Base-by-base conservation (phyloP, 2,888 invertebrate species). In the Unio delphinus region DNA sequence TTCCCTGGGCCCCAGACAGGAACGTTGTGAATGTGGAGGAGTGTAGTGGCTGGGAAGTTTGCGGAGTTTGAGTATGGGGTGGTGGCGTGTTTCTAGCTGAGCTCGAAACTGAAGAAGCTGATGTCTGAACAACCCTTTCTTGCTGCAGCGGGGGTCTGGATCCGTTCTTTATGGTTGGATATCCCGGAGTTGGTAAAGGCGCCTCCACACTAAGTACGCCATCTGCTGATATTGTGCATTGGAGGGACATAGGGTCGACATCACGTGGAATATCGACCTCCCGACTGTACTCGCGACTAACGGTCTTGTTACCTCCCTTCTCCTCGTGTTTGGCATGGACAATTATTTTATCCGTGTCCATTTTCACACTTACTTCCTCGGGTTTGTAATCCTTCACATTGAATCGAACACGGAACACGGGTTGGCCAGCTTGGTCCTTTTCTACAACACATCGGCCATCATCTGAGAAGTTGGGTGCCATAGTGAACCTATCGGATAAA, bases 281-380 rank as follows among this genome's bases (percentile, higher is more conserved):
- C 0, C 86, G 76, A 72, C 79, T 83, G 72, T 82, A 88, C 73
- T 88, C 88, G 18, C 85, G 74, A 72, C 83, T 85, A 1, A 86
- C 83, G 59, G 84, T 81, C 62, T 84, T 81, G n/a, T 80, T 81
- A 7, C 81, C 86, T 34, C 78, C 75, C 58, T 81, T 83, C 67
- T 83, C 83, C 68, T 86, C 85, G 63, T 86, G 86, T 61, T 77
- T 76, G 1, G 86, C 87, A 28, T 80, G 79, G 11, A 87, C 87
- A 60, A 84, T 80, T 23, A 88, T 71, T 69, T 83, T 86, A 68
- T 81, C 78, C 23, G 79, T 74, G 69, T 86, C 85, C 79, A 86
- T 87, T 75, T 85, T 84, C 3, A 87, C 87, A 73, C 79, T 84
- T 11, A 87, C 84, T 70, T 87, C 87, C 26, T 87, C 87, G 3